Evolutionary conservation across 2,797 vertebrate species (phyloP).

Genomic region (Clamator glandarius): DNA sequence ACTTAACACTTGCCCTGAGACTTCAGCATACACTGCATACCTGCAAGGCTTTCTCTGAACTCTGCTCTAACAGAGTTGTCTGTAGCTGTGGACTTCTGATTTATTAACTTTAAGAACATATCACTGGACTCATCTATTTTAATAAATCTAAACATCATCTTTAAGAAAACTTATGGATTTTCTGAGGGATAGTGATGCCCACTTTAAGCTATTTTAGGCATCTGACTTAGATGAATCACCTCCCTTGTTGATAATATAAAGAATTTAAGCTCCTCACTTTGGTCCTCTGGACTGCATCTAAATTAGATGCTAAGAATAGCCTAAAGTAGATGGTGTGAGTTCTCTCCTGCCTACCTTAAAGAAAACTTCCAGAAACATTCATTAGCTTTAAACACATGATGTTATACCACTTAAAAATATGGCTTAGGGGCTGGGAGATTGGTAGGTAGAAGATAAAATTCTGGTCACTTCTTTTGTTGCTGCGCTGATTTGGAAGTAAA

Average conservation of each 20-base stretch:
- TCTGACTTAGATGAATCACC: neutral
- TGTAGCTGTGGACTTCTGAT: neutral
- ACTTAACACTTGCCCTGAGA: neutral
- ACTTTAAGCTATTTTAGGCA: neutral
- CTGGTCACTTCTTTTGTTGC: neutral
- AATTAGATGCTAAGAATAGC: constrained; percentile 20
- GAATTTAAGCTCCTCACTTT: neutral
- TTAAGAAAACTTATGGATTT: neutral
- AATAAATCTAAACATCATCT: neutral
- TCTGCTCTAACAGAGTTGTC: neutral
- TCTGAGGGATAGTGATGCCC: neutral
- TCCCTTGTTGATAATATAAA: neutral
- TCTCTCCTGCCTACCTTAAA: neutral
- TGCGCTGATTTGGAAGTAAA: neutral
- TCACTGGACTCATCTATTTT: neutral
- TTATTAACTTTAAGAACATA: neutral
- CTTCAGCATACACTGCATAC: neutral
- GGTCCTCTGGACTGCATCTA: neutral
- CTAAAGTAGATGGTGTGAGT: neutral
- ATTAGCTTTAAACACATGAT: neutral
- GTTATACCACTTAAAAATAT: neutral
- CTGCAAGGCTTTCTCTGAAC: neutral
- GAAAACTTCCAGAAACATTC: neutral
- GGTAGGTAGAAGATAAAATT: neutral
- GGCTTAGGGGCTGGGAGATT: neutral